A percentile compares a stretch with the other conserved stretches of the same genome.
phyloP scores from a whole-genome alignment of 2,888 invertebrate genomes.

The Dioctria linearis region DNA sequence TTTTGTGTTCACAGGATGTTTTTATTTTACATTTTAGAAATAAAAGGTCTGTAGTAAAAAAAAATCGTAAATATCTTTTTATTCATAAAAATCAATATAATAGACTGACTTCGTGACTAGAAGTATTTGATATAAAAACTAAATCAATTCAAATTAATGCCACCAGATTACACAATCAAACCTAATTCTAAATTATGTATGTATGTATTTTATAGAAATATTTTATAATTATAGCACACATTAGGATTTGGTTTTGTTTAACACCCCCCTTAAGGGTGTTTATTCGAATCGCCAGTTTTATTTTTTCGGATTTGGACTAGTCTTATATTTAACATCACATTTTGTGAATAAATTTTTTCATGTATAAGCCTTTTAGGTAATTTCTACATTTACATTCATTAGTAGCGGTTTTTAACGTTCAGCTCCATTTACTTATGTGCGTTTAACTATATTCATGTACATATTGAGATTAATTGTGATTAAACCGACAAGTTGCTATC shows the following conservation, averaged over 20 bases:
- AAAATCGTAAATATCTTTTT: constrained; percentile 32
- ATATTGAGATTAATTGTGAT: too few relatives aligned
- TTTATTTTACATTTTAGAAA: too few relatives aligned
- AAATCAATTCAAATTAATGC: not conserved
- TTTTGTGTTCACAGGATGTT: too few relatives aligned
- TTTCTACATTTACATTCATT: not conserved
- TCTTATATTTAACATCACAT: constrained; percentile 46
- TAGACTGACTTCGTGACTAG: constrained; percentile 42
- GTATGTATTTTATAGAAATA: constrained; percentile 17
- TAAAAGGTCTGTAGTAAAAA: not conserved
- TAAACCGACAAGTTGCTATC: too few relatives aligned
- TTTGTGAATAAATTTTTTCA: constrained; percentile 30
- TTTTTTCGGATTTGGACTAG: constrained; percentile 29
- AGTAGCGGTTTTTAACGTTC: too few relatives aligned
- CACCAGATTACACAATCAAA: too few relatives aligned
- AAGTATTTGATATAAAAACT: constrained; percentile 37
- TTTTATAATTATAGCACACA: constrained; percentile 37
- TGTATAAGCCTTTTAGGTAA: constrained; percentile 30
- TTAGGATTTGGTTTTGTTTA: constrained; percentile 52
- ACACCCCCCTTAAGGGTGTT: constrained; percentile 7
- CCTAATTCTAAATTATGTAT: not conserved
- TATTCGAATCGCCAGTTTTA: not conserved
- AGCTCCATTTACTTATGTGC: constrained; percentile 19
- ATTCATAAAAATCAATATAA: constrained; percentile 44
- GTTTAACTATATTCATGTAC: not conserved